Evolutionary conservation across 1,140 invertebrate species (phyloP), one percentile per base, ranked within the genome.

Genomic region (Penaeus japonicus): DNA sequence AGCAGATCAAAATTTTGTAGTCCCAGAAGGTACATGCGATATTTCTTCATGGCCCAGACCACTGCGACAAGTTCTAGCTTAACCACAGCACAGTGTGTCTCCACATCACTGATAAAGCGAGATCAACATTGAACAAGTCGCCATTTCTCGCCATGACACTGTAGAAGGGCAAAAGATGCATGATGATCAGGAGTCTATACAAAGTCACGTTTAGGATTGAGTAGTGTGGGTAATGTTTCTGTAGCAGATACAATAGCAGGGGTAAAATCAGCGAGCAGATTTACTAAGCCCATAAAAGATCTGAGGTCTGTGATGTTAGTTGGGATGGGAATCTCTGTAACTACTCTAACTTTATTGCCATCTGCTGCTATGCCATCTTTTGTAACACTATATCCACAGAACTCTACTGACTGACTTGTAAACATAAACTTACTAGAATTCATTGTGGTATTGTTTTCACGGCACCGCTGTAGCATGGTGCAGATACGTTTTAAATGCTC

Each of bases 391-490:
- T 90, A 89, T 54, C 91, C 91, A 0, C 87, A n/a, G n/a, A n/a
- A 92, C 90, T 0, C n/a, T 84, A 30, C 89, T 53, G 87, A 90
- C 32, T 59, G 15, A 17, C 15, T 18, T 7, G 77, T 90, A 54
- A 92, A 91, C 18, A 86, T 53, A 77, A 90, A 91, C 73, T 92
- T 92, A 5, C 90, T 79, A 1, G 82, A 87, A 83, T 91, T 91
- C 0, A 91, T 87, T 30, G 85, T 92, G 22, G 91, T 91, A 32
- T 83, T 57, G 82, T 89, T 90, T 2, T 80, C 65, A 54, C 84
- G 85, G 79, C 90, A 91, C 17, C 82, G 55, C 32, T 81, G n/a
- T 27, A 81, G 12, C 12, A 81, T 78, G 12, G 18, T 15, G 20
- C 12, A 15, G 20, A 78, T 17, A 22, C n/a, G 35, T 15, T 15